Evolutionary conservation across 2,113 vertebrate species (phyloP), one percentile per base, ranked within the genome.

Genomic region (Clinocottus analis): DNA sequence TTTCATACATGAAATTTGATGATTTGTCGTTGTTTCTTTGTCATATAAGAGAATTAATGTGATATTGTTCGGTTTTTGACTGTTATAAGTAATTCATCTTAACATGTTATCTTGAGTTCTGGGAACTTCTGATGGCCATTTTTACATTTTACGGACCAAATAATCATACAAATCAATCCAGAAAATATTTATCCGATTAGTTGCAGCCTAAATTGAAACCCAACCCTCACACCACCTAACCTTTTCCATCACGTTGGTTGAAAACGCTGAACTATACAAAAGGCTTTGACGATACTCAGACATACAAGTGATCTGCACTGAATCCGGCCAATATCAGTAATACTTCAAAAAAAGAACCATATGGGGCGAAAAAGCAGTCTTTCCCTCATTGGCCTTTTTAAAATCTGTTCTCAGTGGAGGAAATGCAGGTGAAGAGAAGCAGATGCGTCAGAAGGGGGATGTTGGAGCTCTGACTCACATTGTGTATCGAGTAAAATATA

Each of bases 381-480:
- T 37, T 85, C 49, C 49, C n/a, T 37, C 25, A 72, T 77, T 39
- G 77, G 62, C 61, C 43, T 66, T 75, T 27, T 68, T 68, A 27
- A 56, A 81, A 79, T 60, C 35, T 14, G 51, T 31, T 78, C 53
- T 25, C 65, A 17, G 23, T 43, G 25, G 79, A 85, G 56, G 35
- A 33, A 41, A 27, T 8, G 27, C 51, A 56, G 65, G 72, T 53
- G 25, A 72, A 33, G 13, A 51, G 25, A 11, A 59, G 11, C 61
- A 33, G 33, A 33, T 33, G 33, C 4, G 33, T 33, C 6, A 33
- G 4, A n/a, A n/a, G n/a, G n/a, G n/a, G n/a, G n/a, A 33, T 58
- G 47, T 14, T 23, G 66, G 31, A 47, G 70, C 62, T 74, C 69
- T 17, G 11, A 45, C 27, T 47, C 14, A 7, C 10, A 1, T 29